Conservation (phyloP, 2,797 vertebrate genomes). For the Hyperoplus lanceolatus region DNA sequence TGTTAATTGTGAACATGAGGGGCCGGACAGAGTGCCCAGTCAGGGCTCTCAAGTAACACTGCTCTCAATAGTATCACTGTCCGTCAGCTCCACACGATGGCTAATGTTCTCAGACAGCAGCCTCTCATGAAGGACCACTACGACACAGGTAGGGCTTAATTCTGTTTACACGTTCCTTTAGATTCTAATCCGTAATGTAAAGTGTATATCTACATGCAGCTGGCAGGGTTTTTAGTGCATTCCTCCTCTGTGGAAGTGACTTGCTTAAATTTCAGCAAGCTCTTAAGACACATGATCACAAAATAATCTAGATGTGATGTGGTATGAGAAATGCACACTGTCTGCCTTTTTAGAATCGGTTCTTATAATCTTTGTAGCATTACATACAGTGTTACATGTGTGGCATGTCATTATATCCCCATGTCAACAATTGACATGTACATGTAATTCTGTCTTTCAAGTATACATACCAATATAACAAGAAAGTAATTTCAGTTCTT, state of each 20-base stretch:
- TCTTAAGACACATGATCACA: not conserved
- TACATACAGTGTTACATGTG: not conserved
- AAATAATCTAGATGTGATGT: not conserved
- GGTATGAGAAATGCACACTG: not conserved
- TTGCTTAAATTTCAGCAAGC: not conserved
- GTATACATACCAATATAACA: not conserved
- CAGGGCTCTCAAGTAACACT: slow-evolving; percentile 61
- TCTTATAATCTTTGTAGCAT: not conserved
- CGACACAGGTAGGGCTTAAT: slow-evolving; percentile 60
- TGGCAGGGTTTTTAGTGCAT: not conserved
- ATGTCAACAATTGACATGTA: not conserved
- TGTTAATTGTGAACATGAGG: slow-evolving; percentile 20
- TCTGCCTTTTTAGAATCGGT: not conserved
- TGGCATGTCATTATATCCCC: not conserved
- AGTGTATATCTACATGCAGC: not conserved
- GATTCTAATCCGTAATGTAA: not conserved
- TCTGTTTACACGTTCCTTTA: not conserved
- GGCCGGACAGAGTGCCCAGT: slow-evolving; percentile 15
- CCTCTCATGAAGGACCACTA: slow-evolving; percentile 56
- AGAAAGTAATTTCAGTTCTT: not conserved
- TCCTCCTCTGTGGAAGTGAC: not conserved
- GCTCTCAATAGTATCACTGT: slow-evolving; percentile 58
- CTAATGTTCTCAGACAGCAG: slow-evolving; percentile 51
- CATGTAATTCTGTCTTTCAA: not conserved
- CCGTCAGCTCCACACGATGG: slow-evolving; percentile 52